phyloP scores from a whole-genome alignment of 2,113 vertebrate species.

The Sardina pilchardus region DNA sequence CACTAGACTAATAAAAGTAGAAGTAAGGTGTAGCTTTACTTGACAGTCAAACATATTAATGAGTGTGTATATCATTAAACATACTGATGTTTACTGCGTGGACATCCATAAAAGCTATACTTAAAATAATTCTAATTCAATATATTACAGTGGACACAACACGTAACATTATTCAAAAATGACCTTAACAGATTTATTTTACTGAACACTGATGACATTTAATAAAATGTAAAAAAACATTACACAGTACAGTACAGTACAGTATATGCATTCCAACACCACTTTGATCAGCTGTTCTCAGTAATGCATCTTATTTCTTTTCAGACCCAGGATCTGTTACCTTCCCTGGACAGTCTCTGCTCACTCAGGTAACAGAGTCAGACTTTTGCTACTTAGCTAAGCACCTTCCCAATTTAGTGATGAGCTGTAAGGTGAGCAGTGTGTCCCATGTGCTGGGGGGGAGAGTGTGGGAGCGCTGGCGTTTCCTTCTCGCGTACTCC shows the following conservation, averaged over 20 bases:
- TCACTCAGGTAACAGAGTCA: neutral
- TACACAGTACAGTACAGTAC: no score
- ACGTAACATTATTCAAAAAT: no score
- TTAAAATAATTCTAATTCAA: neutral
- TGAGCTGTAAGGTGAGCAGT: conserved; percentile 73
- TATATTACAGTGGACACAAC: neutral
- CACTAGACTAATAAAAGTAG: neutral
- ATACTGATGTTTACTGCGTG: neutral
- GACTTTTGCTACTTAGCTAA: conserved; percentile 33
- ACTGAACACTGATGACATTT: neutral
- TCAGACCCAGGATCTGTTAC: neutral
- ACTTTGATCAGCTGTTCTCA: neutral
- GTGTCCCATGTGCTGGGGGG: conserved; percentile 46
- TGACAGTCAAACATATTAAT: neutral
- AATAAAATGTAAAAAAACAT: no score
- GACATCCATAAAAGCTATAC: neutral
- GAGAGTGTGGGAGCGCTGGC: conserved; percentile 61
- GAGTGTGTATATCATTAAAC: neutral
- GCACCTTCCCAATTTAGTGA: conserved; percentile 69
- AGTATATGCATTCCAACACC: neutral
- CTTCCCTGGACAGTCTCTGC: neutral
- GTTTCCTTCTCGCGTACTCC: conserved; percentile 60
- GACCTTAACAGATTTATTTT: no score
- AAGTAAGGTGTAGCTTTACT: neutral
- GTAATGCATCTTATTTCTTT: neutral